Conservation (phyloP, 2,888 invertebrate species). For the Leptopilina syphax region DNA sequence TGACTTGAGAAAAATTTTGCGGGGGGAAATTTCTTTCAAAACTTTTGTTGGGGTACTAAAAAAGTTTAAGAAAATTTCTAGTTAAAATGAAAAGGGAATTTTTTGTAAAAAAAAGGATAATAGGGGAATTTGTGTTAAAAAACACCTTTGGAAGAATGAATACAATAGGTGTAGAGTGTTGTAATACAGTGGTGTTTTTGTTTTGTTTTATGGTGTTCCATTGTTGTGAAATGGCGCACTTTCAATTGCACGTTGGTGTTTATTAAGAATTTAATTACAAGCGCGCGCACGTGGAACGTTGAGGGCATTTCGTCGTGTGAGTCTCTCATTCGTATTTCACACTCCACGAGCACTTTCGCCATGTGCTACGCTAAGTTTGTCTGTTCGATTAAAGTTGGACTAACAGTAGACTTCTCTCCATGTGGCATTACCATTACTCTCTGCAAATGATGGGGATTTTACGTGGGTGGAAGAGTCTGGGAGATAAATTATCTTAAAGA, state of each 20-base stretch:
- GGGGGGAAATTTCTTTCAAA: too few species aligned
- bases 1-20: too few species aligned
- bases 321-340: conserved; percentile 40
- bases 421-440: conserved; percentile 38
- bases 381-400: conserved; percentile 41
- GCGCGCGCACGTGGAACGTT: conserved; percentile 23
- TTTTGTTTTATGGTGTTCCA: neutral
- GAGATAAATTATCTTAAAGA: conserved; percentile 24
- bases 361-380: conserved; percentile 39
- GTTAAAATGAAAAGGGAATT: too few species aligned
- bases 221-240: conserved; percentile 1
- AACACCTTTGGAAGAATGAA: too few species aligned
- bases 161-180: too few species aligned
- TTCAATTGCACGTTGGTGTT: neutral
- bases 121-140: too few species aligned
- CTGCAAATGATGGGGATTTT: conserved; percentile 37
- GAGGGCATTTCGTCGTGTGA: conserved; percentile 27
- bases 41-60: too few species aligned
- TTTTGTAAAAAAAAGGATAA: too few species aligned
- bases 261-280: conserved; percentile 37
- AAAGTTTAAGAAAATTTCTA: too few species aligned
- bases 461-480: conserved; percentile 14
- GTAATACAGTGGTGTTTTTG: too few species aligned
- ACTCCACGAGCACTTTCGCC: conserved; percentile 39
- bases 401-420: conserved; percentile 38